These are phyloP conservation scores for Grallaria varia DNA, from an alignment of 2,113 vertebrate species.

Conservation along the genomic window DNA sequence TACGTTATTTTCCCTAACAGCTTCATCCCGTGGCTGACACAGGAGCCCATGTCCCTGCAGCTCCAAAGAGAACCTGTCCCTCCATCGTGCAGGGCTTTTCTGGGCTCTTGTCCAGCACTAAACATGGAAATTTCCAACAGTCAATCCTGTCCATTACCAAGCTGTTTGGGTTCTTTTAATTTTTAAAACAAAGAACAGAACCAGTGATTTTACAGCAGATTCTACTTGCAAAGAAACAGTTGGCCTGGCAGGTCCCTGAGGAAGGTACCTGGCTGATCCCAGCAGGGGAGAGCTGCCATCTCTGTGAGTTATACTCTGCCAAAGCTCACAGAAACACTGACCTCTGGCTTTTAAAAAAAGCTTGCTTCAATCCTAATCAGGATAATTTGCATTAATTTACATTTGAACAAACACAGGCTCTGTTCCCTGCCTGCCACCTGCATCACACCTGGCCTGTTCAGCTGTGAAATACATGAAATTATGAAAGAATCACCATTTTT, in stretches of 20 bases:
- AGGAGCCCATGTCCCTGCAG: neutral
- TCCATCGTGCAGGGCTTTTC: neutral
- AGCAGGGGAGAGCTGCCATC: neutral
- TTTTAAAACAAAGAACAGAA: neutral
- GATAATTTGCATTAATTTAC: neutral
- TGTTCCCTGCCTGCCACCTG: neutral
- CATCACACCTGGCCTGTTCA: neutral
- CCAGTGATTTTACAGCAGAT: neutral
- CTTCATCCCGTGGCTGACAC: neutral
- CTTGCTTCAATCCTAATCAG: neutral
- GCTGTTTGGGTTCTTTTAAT: neutral
- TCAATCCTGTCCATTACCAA: fast-evolving
- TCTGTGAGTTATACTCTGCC: neutral
- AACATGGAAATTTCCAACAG: neutral
- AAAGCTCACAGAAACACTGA: neutral
- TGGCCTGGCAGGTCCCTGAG: too few species aligned
- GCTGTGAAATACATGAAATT: neutral
- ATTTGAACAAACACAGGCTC: neutral
- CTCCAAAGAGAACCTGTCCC: neutral
- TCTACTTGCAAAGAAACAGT: fast-evolving
- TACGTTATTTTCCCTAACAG: neutral
- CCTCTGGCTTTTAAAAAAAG: neutral
- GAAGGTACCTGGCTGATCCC: neutral
- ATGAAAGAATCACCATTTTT: neutral
- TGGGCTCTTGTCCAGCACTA: neutral